Base-by-base conservation (phyloP, 2,888 invertebrate genomes). In the Sepioteuthis lessoniana region DNA sequence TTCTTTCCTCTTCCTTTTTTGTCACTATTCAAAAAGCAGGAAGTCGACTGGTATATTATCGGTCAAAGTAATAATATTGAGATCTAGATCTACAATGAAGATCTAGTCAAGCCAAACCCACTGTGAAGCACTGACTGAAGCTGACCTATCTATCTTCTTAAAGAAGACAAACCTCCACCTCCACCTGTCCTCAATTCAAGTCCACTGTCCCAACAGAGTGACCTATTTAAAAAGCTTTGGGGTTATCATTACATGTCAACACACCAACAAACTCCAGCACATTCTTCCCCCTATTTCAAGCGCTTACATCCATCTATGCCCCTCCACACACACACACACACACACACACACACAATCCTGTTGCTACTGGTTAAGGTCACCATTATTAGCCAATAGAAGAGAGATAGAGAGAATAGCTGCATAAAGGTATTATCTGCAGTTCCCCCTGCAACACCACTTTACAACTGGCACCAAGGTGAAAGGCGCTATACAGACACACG, bases 211-310 rank as follows among this genome's bases (percentile, higher is more conserved):
- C 76, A 76, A 76, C n/a, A 76, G 76, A 13, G 76, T 76, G 76
- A 76, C 76, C 76, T 76, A 76, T 35, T 35, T 76, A 76, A 76
- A 16, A 76, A 76, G 76, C n/a, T 13, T 35, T 35, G 16, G 16
- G 76, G n/a, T 76, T 76, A n/a, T 76, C 76, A 76, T 76, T 76
- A 76, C 76, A 76, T 76, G n/a, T 76, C 76, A 76, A 76, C 76
- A 76, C 76, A n/a, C 76, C 76, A 35, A 76, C 76, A 76, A 4
- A 76, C 76, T 76, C 76, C 76, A 76, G n/a, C 76, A 76, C n/a
- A 76, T 76, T n/a, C n/a, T n/a, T 19, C n/a, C 10, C 76, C 76
- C n/a, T 35, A 76, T 35, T 76, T 35, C 76, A 76, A 76, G 13
- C n/a, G 31, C n/a, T 76, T 31, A 76, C 76, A 4, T 1, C 13